Evolutionary conservation across 2,113 vertebrate species (phyloP), one percentile per base, ranked within the genome.

Genomic region (Gobius niger): DNA sequence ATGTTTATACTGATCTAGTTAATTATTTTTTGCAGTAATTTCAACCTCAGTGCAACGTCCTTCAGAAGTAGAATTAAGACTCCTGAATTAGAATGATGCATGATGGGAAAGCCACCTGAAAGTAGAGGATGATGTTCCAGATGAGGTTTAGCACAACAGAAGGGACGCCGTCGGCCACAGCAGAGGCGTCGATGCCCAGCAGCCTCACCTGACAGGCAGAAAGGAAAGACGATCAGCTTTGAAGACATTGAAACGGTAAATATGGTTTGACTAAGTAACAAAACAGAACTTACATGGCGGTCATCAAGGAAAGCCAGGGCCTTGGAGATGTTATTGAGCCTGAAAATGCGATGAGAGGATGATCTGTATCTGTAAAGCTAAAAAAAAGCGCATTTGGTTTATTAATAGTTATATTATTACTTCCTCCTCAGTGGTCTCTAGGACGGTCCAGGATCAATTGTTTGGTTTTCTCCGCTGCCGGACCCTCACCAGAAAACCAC

Each of bases 51-150:
- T 34, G 24, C 24, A 34, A 34, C 5, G 24, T 34, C 24, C 24
- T 4, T 34, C 24, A 34, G 24, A 34, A 34, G 24, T 4, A 34
- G 24, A 34, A 34, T 34, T 4, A 34, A 34, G 24, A 34, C 24
- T 34, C 24, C 24, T 34, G 24, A 3, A 34, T 49, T 6, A 14
- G 3, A 49, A 13, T 64, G 51, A 66, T 19, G 1, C 46, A 51
- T 14, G 49, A 49, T 44, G 5, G 56, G 49, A 2, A 11, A 7
- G 81, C 87, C 89, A 95, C 96, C 93, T 98, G 95, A 83, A 97
- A 96, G 86, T 95, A 94, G 67, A 97, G 90, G 78, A 98, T 96
- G 79, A 98, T 95, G 89, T 94, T 97, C 96, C 96, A 98, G 86
- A 98, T 89, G 46, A 98, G 92, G 41, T 93, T 93, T 7, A 98